A percentile compares a stretch with the other conserved stretches of the same genome.
phyloP scores from a whole-genome alignment of 2,113 vertebrate species.

The Callocephalon fimbriatum region DNA sequence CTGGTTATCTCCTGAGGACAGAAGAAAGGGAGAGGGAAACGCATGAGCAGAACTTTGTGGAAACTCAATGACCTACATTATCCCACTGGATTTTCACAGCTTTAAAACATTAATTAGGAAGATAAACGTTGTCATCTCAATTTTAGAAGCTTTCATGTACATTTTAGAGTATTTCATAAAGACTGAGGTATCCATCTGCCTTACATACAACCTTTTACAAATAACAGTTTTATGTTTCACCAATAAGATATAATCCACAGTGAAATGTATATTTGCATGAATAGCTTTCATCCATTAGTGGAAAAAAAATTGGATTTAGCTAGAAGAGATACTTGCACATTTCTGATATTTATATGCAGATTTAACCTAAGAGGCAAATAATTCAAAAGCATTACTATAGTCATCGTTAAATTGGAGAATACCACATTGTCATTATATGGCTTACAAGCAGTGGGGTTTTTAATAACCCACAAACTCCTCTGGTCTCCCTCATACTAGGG shows the following conservation, averaged over 20 bases:
- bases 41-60: not conserved
- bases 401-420: not conserved
- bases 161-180: conserved; percentile 7
- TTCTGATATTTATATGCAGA: conserved; percentile 8
- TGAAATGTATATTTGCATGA: conserved; percentile 4
- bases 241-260: not conserved
- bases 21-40: not conserved
- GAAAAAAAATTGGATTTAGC: conserved; percentile 15
- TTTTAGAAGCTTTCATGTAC: not conserved
- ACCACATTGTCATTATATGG: not conserved
- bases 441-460: not conserved
- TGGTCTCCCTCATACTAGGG: not conserved
- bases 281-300: not conserved
- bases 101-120: conserved; percentile 8
- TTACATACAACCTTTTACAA: not conserved
- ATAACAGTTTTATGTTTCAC: not conserved
- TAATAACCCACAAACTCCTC: not conserved
- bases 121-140: not conserved
- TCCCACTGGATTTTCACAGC: not conserved
- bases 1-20: not conserved
- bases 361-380: conserved; percentile 16
- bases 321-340: not conserved
- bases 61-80: not conserved
- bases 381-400: not conserved
- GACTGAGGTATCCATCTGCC: not conserved